phyloP scores from a whole-genome alignment of 2,888 invertebrate species.

The Drosophila ustulata region DNA sequence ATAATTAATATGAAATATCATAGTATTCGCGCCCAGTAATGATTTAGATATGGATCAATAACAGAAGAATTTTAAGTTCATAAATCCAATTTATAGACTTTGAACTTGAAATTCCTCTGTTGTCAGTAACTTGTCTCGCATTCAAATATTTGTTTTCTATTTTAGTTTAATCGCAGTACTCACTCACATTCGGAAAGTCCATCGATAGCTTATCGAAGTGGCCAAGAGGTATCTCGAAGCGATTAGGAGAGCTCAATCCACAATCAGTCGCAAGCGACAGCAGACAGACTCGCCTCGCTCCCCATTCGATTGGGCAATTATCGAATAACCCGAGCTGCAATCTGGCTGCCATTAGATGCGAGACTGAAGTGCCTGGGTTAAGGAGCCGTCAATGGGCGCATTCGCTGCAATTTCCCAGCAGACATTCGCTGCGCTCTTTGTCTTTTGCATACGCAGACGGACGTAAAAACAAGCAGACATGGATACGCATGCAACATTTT shows the following conservation, averaged over 20 bases:
- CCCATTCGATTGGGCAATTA: conserved; percentile 11
- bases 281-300: conserved; percentile 4
- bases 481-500: not conserved
- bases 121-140: not conserved
- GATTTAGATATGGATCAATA: too few species aligned
- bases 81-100: too few species aligned
- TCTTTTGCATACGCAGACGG: not conserved
- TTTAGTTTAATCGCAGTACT: too few species aligned
- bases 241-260: not conserved
- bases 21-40: too few species aligned
- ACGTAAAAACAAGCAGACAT: not conserved
- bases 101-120: not conserved
- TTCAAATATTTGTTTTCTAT: not conserved
- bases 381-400: conserved; percentile 38
- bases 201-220: conserved; percentile 16
- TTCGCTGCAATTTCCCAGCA: conserved; percentile 49
- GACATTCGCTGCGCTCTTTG: conserved; percentile 17
- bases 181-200: not conserved
- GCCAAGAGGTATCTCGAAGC: not conserved
- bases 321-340: not conserved
- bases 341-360: not conserved
- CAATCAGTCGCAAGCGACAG: not conserved
- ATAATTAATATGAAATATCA: too few species aligned
- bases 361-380: conserved; percentile 12
- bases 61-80: too few species aligned